Base-by-base conservation (phyloP, 1,140 invertebrate genomes). In the Drosophila orena region DNA sequence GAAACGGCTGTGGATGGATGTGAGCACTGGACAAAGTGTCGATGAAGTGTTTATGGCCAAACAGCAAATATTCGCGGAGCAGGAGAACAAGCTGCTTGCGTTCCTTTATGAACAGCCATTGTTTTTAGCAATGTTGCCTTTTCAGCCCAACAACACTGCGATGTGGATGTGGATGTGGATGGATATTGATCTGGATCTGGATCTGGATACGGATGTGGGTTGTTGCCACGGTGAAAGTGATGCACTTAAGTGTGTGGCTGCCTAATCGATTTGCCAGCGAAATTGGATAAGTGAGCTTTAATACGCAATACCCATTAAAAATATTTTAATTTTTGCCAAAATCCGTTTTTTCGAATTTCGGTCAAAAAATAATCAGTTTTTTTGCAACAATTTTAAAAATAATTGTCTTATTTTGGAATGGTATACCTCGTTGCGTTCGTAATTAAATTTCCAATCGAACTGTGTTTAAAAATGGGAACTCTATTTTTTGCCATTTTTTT, bases 11-110 rank as follows among this genome's bases (percentile, higher is more conserved):
- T 24, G 24, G 43, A 34, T 40, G 37, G 43, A 34, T 40, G 37
- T 69, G 50, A 60, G 68, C 52, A 53, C 49, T 38, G 27, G 75
- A 46, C 34, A 57, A 70, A 85, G 70, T 81, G 81, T 69, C 79
- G 75, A 88, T 88, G 60, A 81, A 88, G 81, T 88, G 83, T 88
- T 88, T 88, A 88, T 81, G 68, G 75, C 71, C 64, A 62, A 76
- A 59, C 62, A 58, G 43, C 64, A 62, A 70, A 37, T 30, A 56
- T 34, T 49, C 47, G n/a, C 27, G 17, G 17, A 38, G 27, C 30
- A 47, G 46, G 46, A 27, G 22, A 35, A 46, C 47, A 42, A 52
- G 50, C 15, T 71, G 27, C 47, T 22, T 27, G 49, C 56, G 37
- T 43, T 55, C 49, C 42, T 64, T 46, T 56, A 59, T 54, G 46